A percentile compares a stretch with the other conserved stretches of the same genome.
phyloP scores from a whole-genome alignment of 2,113 vertebrate species.

The Pangasianodon gigas region DNA sequence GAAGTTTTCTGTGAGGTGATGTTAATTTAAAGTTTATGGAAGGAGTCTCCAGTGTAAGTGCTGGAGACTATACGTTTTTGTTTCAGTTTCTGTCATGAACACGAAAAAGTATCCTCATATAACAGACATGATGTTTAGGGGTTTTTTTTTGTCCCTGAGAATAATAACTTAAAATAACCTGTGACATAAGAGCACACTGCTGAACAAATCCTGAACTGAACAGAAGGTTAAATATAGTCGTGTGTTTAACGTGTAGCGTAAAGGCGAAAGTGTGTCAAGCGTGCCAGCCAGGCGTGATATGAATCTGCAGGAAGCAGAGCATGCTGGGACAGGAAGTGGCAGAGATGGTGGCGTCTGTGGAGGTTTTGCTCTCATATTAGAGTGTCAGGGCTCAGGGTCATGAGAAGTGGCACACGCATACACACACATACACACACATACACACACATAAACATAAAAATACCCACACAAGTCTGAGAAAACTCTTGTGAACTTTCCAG shows the following conservation, averaged over 20 bases:
- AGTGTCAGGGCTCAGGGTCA: constrained; percentile 50
- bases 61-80: no score
- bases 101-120: neutral
- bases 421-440: neutral
- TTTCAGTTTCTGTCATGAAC: no score
- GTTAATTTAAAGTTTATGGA: neutral
- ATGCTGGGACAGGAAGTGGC: constrained; percentile 57
- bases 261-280: constrained; percentile 2
- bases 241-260: neutral
- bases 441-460: neutral
- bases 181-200: neutral
- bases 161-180: neutral
- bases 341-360: constrained; percentile 28
- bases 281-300: constrained; percentile 31
- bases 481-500: constrained; percentile 15
- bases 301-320: constrained; percentile 45
- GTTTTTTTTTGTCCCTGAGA: no score
- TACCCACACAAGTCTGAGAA: neutral
- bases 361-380: constrained; percentile 46
- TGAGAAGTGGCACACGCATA: constrained; percentile 28
- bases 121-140: neutral
- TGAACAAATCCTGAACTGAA: neutral
- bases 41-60: neutral
- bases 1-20: neutral
- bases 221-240: neutral